A percentile compares a stretch with the other conserved stretches of the same genome.
Evolutionary conservation across 2,888 invertebrate genomes (phyloP).

Genomic region (Amiota communis): DNA sequence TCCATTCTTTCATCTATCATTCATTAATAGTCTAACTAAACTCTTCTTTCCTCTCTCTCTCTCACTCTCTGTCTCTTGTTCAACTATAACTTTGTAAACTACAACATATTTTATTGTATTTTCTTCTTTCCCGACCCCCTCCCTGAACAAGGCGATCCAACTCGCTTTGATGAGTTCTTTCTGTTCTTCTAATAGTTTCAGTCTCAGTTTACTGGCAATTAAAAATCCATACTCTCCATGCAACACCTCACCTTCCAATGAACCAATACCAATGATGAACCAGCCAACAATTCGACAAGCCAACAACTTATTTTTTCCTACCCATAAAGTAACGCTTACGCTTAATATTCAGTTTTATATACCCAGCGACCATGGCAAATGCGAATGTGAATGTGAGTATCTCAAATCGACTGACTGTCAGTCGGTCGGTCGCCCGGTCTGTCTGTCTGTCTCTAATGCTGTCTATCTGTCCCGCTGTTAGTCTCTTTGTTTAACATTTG

Average conservation of each 20-base stretch:
- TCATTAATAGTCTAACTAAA: too few relatives aligned
- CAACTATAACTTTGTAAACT: too few relatives aligned
- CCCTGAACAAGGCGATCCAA: too few relatives aligned
- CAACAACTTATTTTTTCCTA: neutral
- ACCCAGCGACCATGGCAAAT: neutral
- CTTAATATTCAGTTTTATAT: too few relatives aligned
- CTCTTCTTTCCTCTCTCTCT: too few relatives aligned
- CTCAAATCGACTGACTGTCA: neutral
- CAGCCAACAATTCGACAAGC: neutral
- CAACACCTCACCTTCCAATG: neutral
- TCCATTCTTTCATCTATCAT: too few relatives aligned
- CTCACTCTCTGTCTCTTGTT: too few relatives aligned
- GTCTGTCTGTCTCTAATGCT: neutral
- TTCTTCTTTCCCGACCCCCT: too few relatives aligned
- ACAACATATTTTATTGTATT: too few relatives aligned
- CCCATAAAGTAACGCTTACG: neutral
- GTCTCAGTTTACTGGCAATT: slow-evolving; percentile 13
- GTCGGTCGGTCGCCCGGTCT: neutral
- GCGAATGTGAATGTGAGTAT: neutral
- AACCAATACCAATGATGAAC: too few relatives aligned
- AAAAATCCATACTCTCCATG: slow-evolving; percentile 9
- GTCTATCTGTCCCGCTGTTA: neutral
- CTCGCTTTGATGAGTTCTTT: neutral
- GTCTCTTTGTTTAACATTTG: neutral
- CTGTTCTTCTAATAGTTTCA: too few relatives aligned